Evolutionary conservation across 92 coral and sea anemone species (phyloP).

Genomic region (Actinostola sp.): DNA sequence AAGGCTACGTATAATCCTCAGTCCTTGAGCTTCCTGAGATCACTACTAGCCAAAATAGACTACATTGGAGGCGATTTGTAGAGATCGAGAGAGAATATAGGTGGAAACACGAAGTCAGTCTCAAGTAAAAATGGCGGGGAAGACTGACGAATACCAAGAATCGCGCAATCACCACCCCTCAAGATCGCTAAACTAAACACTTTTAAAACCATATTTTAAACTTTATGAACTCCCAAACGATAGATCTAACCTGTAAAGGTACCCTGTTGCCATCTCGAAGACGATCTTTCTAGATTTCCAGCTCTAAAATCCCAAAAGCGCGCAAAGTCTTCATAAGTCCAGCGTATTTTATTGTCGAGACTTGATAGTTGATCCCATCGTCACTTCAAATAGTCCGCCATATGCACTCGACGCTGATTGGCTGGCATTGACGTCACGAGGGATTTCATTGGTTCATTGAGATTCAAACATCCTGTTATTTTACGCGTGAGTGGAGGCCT

Average conservation of each 20-base stretch:
- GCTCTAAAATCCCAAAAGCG: slow-evolving; percentile 72
- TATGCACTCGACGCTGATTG: slow-evolving; percentile 79
- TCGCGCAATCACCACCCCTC: slow-evolving; percentile 39
- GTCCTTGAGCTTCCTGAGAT: background rate
- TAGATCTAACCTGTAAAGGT: slow-evolving; percentile 68
- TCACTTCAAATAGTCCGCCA: slow-evolving; percentile 99
- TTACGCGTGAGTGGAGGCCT: slow-evolving; percentile 36
- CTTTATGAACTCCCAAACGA: background rate
- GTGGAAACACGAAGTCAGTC: slow-evolving; percentile 7
- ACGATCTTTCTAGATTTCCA: slow-evolving; percentile 40
- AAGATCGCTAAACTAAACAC: slow-evolving; percentile 3
- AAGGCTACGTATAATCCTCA: background rate
- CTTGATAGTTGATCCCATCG: slow-evolving; percentile 85
- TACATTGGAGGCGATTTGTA: background rate
- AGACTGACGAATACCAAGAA: slow-evolving; percentile 27
- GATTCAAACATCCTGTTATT: slow-evolving; percentile 77
- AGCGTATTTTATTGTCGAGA: slow-evolving; percentile 67
- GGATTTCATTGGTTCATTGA: slow-evolving; percentile 72
- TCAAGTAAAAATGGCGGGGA: slow-evolving; percentile 51
- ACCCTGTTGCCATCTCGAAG: slow-evolving; percentile 74
- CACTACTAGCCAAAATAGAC: slow-evolving; percentile 7
- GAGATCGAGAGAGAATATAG: slow-evolving; percentile 1
- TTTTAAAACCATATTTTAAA: background rate
- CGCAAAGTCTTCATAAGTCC: slow-evolving; percentile 45
- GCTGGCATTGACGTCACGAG: slow-evolving; percentile 50